Evolutionary conservation across 2,797 vertebrate species (phyloP).

Genomic region (Toxotes lorentzi): DNA sequence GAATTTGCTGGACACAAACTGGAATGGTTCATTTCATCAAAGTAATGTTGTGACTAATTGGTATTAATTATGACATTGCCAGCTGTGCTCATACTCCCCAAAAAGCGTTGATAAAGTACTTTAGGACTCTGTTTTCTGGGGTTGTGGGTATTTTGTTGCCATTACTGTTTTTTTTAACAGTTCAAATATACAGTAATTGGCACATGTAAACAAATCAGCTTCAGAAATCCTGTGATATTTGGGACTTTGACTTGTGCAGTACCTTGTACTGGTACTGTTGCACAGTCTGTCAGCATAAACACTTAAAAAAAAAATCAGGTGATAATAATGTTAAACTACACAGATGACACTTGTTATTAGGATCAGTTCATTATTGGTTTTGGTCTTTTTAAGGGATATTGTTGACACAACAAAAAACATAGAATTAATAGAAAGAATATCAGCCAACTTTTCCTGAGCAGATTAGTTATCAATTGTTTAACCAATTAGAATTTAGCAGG

Average conservation of each 20-base stretch:
- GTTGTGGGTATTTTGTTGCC: neutral
- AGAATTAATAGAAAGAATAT: neutral
- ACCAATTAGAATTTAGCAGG: no score
- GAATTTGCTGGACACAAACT: conserved; percentile 6
- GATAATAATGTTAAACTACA: neutral
- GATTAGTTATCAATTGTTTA: neutral
- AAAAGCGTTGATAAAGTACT: neutral
- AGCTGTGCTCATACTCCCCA: neutral
- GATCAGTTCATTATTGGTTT: neutral
- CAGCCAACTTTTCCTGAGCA: no score
- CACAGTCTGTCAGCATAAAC: no score
- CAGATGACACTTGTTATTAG: neutral
- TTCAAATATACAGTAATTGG: conserved; percentile 19
- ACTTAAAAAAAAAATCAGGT: neutral
- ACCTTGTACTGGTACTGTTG: no score
- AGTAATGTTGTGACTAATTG: conserved; percentile 8
- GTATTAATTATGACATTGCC: conserved; percentile 21
- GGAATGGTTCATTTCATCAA: conserved; percentile 16
- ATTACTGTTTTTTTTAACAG: neutral
- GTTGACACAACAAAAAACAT: neutral
- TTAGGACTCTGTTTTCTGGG: neutral
- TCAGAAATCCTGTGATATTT: neutral
- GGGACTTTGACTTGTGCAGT: neutral
- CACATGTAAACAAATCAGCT: neutral
- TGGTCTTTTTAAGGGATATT: neutral